Percentiles rank a stretch among this genome's conserved stretches.
phyloP scores from a whole-genome alignment of 1,140 invertebrate genomes.

The Anastrepha ludens region DNA sequence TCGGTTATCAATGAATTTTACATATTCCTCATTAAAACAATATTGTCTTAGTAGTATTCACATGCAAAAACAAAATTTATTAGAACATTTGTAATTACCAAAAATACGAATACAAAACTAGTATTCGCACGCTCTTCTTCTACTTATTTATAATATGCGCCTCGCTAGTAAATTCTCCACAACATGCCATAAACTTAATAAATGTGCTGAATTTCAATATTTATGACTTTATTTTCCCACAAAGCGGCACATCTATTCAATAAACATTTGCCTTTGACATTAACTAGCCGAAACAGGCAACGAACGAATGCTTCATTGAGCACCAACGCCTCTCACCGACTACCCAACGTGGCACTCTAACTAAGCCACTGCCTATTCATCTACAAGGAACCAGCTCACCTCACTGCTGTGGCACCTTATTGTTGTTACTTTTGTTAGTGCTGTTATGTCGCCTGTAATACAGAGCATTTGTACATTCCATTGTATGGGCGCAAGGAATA shows the following conservation, averaged over 20 bases:
- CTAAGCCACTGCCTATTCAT: background rate
- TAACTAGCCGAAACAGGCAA: constrained; percentile 13
- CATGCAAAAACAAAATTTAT: too few relatives aligned
- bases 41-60: too few relatives aligned
- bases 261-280: constrained; percentile 28
- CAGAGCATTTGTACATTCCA: constrained; percentile 14
- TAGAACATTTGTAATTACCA: too few relatives aligned
- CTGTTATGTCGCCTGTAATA: background rate
- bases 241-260: constrained; percentile 35
- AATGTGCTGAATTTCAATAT: constrained; percentile 45
- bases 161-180: background rate
- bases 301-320: background rate
- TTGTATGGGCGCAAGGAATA: background rate
- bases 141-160: too few relatives aligned
- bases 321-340: background rate
- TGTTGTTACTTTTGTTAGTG: background rate
- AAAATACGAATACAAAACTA: too few relatives aligned
- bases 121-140: too few relatives aligned
- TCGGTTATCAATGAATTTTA: too few relatives aligned
- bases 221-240: constrained; percentile 51
- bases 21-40: too few relatives aligned
- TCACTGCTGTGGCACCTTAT: background rate
- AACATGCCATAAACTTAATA: constrained; percentile 47
- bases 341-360: background rate
- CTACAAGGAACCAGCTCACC: background rate